phyloP scores from a whole-genome alignment of 2,888 invertebrate genomes.

The Lithophane leautieri region DNA sequence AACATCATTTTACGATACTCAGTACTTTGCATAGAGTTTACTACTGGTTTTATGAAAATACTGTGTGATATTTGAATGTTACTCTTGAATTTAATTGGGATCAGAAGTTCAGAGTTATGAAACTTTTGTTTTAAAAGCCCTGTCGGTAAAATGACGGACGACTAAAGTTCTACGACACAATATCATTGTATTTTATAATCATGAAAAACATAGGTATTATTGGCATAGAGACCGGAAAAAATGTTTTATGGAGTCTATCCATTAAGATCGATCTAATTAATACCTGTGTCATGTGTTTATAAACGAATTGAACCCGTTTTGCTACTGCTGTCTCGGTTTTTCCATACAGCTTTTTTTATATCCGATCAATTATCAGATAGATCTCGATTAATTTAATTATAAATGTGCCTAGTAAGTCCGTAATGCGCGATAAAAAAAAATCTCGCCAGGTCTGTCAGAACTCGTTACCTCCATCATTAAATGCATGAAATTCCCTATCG shows the following conservation, averaged over 20 bases:
- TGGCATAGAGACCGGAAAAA: background rate
- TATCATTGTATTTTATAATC: background rate
- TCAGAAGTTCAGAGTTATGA: background rate
- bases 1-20: constrained; percentile 36
- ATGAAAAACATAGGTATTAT: background rate
- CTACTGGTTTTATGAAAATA: background rate
- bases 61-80: background rate
- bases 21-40: constrained; percentile 2
- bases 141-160: background rate
- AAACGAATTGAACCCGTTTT: constrained; percentile 47
- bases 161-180: background rate
- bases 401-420: constrained; percentile 32
- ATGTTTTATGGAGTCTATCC: background rate
- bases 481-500: constrained; percentile 57
- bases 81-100: constrained; percentile 7
- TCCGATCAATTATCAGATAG: constrained; percentile 30
- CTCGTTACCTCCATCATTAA: constrained; percentile 26
- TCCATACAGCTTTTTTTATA: constrained; percentile 40
- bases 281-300: constrained; percentile 20
- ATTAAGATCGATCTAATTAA: constrained; percentile 31
- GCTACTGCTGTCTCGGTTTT: constrained; percentile 38
- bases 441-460: constrained; percentile 4
- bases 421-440: constrained; percentile 2
- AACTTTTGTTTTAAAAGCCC: background rate
- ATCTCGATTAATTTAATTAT: constrained; percentile 48